phyloP scores from a whole-genome alignment of 2,113 vertebrate species.

The Pollimyrus isidori region DNA sequence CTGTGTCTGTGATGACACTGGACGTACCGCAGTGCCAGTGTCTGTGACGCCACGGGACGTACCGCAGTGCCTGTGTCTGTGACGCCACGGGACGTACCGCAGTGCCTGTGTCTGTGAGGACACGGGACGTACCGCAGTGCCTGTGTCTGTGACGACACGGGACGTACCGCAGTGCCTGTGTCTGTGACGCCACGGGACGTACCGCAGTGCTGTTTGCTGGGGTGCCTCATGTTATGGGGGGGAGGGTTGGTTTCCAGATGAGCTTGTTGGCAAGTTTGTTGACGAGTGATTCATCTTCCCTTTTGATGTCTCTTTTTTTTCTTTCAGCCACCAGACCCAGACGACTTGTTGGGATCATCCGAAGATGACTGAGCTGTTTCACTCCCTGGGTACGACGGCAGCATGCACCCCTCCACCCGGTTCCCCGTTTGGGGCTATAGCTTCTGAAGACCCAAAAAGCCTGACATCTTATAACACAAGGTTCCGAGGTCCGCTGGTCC shows the following conservation, averaged over 20 bases:
- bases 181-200: neutral
- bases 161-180: neutral
- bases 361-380: conserved; percentile 91
- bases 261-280: neutral
- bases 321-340: conserved; percentile 81
- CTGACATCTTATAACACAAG: too few species aligned
- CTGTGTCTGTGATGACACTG: too few species aligned
- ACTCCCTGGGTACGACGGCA: conserved; percentile 71
- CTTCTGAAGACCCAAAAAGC: neutral
- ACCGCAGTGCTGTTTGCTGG: neutral
- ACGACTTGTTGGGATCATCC: conserved; percentile 95
- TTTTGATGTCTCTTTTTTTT: conserved; percentile 18
- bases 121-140: too few species aligned
- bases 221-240: neutral
- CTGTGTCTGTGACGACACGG: too few species aligned
- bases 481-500: too few species aligned
- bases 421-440: neutral
- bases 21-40: neutral
- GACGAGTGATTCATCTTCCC: conserved; percentile 17
- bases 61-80: too few species aligned
- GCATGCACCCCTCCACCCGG: neutral
- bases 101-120: neutral
- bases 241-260: neutral
- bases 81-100: too few species aligned
- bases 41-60: neutral